Base-by-base conservation (phyloP, 2,113 vertebrate species). In the Megaceryle torquata region DNA sequence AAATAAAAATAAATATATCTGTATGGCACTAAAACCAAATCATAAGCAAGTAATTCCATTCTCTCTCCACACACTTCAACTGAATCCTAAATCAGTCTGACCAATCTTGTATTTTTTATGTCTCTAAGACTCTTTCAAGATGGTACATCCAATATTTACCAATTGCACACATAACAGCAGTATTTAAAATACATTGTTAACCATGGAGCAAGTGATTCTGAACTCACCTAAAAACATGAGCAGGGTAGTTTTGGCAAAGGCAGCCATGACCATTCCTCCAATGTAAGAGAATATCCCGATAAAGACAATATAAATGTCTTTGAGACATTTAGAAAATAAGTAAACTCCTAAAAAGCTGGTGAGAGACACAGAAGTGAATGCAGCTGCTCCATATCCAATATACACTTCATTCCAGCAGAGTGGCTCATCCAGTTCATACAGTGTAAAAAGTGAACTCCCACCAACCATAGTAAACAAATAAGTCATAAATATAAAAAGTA, bases 341-440 rank as follows among this genome's bases (percentile, higher is more conserved):
- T 96, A 97, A 69, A 99, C 97, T 70, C 99, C 99, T 13, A 98
- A 44, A 92, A 99, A 99, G 94, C 99, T 99, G 41, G 86, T 97
- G 68, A 99, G 80, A 51, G 99, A 99, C 39, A 98, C 88, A 4
- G 97, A 72, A 22, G 98, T 98, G 64, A 97, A 98, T 14, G 98
- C 80, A 5, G 99, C 99, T 11, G 98, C 98, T 46, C 99, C 99
- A 10, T 99, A 99, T 76, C 99, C 99, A 80, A 99, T 98, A 82
- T 99, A 98, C 28, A 99, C 97, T 97, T 98, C 99, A 71, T 97
- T 98, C 99, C 99, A 99, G 98, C 99, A 99, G 68, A 99, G 98
- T 0, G 99, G 99, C 37, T 98, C 93, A 19, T 99, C 98, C 71
- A 99, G 97, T 91, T 99, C 99, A 80, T 99, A 99, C 2, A 99